These are phyloP conservation scores for Smutsia gigantea DNA, from an alignment of 2,797 vertebrate genomes.

Conservation along the genomic window DNA sequence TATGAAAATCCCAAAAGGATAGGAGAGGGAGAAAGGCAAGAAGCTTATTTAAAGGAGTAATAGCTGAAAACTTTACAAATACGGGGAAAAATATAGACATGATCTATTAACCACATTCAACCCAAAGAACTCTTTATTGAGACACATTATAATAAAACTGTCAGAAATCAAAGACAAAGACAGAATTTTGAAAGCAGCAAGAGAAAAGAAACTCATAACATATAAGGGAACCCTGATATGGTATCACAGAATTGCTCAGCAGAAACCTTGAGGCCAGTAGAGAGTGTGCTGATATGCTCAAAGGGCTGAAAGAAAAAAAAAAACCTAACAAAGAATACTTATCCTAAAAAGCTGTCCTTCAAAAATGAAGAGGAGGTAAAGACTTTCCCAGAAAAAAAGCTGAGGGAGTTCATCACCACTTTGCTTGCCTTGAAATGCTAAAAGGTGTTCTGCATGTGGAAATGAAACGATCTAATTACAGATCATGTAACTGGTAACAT, in stretches of 20 bases:
- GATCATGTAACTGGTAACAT: background rate
- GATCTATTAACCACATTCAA: background rate
- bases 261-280: background rate
- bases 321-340: background rate
- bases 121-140: background rate
- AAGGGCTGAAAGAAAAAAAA: background rate
- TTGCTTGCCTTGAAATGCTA: background rate
- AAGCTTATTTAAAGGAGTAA: background rate
- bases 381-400: background rate
- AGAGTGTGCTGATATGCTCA: background rate
- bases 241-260: background rate
- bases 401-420: background rate
- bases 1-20: background rate
- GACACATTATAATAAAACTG: background rate
- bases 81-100: background rate
- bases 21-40: background rate
- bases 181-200: background rate
- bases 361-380: background rate
- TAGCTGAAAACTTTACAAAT: background rate
- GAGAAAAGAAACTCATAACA: background rate
- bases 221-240: background rate
- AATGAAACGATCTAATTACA: background rate
- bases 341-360: background rate
- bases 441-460: background rate
- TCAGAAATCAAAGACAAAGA: background rate